Evolutionary conservation across 2,888 invertebrate genomes (phyloP).

Genomic region (Anodontia alba): DNA sequence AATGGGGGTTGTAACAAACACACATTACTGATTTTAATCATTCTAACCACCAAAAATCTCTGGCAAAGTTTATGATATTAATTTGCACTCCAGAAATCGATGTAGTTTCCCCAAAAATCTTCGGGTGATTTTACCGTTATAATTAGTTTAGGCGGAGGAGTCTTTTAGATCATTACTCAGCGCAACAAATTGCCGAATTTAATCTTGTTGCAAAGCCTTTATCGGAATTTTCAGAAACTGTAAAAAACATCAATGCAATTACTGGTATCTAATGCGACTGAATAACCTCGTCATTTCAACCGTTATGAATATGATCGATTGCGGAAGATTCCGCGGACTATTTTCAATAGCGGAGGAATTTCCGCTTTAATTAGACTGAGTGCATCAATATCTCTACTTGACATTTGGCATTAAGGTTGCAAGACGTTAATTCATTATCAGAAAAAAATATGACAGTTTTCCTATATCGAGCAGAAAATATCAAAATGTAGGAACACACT

Average conservation of each 20-base stretch:
- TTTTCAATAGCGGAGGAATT: constrained; percentile 17
- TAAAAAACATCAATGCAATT: constrained; percentile 20
- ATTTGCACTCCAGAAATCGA: not conserved
- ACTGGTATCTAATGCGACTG: constrained; percentile 10
- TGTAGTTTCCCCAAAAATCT: not conserved
- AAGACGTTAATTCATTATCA: constrained; percentile 14
- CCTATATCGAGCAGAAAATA: not conserved
- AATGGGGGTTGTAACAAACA: not conserved
- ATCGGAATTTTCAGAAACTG: constrained; percentile 11
- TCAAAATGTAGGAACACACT: not conserved
- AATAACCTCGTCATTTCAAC: constrained; percentile 15
- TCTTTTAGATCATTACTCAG: not conserved
- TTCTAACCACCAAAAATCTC: not conserved
- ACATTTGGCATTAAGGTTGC: constrained; percentile 17
- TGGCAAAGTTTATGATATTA: constrained; percentile 6
- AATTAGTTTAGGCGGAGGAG: constrained; percentile 1
- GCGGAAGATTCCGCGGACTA: constrained; percentile 8
- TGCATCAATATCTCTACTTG: constrained; percentile 21
- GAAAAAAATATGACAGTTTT: constrained; percentile 9
- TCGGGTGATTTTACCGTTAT: constrained; percentile 3
- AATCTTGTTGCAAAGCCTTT: constrained; percentile 12
- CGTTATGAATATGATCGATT: constrained; percentile 21
- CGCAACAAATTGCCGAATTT: constrained; percentile 21
- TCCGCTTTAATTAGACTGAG: constrained; percentile 21
- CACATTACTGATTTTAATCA: not conserved